Conservation (phyloP, 2,888 invertebrate genomes). For the Pycnomerus fuliginosus region DNA sequence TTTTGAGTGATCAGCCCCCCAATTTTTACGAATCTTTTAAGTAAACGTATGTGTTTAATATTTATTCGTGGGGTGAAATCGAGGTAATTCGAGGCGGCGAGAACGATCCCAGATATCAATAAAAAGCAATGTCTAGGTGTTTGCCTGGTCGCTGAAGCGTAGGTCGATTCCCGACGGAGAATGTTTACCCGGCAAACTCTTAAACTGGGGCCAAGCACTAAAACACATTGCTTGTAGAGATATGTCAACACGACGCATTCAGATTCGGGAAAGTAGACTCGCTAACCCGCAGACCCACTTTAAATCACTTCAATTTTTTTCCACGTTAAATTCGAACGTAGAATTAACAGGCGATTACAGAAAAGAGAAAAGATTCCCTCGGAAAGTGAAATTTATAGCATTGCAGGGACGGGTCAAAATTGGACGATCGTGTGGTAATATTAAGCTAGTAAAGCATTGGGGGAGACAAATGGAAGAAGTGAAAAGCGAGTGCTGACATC, state of each 20-base stretch:
- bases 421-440: constrained; percentile 6
- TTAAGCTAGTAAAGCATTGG: constrained; percentile 9
- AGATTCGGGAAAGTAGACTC: constrained; percentile 6
- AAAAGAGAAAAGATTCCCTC: constrained; percentile 7
- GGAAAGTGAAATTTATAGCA: constrained; percentile 5
- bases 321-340: not conserved
- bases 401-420: constrained; percentile 7
- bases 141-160: constrained; percentile 26
- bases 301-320: constrained; percentile 5
- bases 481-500: constrained; percentile 19
- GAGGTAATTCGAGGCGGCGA: constrained; percentile 1
- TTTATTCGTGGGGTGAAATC: not conserved
- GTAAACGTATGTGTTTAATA: too few species aligned
- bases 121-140: constrained; percentile 28
- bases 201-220: constrained; percentile 32
- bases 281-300: constrained; percentile 1
- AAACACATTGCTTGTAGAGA: constrained; percentile 34
- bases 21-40: too few species aligned
- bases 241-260: constrained; percentile 28
- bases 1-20: too few species aligned
- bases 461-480: not conserved
- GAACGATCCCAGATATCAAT: constrained; percentile 24
- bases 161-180: constrained; percentile 29
- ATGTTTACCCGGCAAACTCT: constrained; percentile 31
- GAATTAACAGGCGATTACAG: constrained; percentile 2